Base-by-base conservation (phyloP, 2,888 invertebrate species). In the Ichneumon xanthorius region DNA sequence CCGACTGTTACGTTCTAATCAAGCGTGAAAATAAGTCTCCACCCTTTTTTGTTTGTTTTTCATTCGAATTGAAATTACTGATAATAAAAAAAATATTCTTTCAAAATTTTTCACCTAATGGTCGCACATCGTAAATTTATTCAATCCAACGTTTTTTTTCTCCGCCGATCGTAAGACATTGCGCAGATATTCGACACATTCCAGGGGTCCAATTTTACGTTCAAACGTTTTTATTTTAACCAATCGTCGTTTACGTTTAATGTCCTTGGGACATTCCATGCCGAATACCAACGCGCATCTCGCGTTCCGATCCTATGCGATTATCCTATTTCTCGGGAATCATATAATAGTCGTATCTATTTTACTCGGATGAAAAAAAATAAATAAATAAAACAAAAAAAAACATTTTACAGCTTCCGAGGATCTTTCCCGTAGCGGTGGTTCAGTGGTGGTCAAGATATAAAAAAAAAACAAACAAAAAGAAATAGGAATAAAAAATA, bases 291-390 rank as follows among this genome's bases (percentile, higher is more conserved):
- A 30, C 53, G 45, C 68, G 30, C 45, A 70, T 61, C 68, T 19
- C 58, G 19, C 40, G 30, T 55, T 78, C 55, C 77, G 68, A 68
- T 68, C 68, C 53, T 45, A 48, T 7, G 33, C 58, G 68, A 78
- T 78, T 78, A 78, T 78, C n/a, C 58, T 45, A 58, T 58, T 78
- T 78, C 78, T 78, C 61, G 19, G 70, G 61, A 68, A 78, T 33
- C 45, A 30, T 26, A n/a, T 55, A 26, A 75, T 40, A 58, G 45
- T 61, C 58, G 30, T 45, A 58, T 78, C 68, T 58, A 58, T 78
- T 78, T 78, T 70, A 61, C 58, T 26, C 26, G 58, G 61, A 78
- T 33, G 40, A 68, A 68, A 78, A 58, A 40, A 33, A 67, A 45
- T 11, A 45, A 45, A 14, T 11, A 45, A 45, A 45, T 11, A 11